Evolutionary conservation across 1,140 invertebrate genomes (phyloP), one percentile per base, ranked within the genome.

Genomic region (Drosophila navojoa): DNA sequence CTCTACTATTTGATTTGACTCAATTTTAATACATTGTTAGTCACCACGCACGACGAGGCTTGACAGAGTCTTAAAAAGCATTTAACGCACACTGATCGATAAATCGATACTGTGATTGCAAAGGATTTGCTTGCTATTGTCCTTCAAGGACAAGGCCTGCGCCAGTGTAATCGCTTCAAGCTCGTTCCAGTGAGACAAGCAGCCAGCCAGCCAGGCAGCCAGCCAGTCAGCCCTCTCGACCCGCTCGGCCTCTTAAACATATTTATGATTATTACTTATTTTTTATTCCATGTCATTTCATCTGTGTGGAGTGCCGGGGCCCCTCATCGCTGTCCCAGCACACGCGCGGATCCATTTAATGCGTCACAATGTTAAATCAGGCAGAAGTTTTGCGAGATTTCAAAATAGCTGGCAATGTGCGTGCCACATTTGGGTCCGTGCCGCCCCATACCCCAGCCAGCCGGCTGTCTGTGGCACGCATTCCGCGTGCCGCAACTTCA

Each of bases 331-430:
- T n/a, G 5, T 10, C 13, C 27, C 45, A n/a, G 29, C 25, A 35
- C 38, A 35, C 58, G 16, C 5, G 9, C 49, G n/a, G 32, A 58
- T 71, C 47, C 57, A 42, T 61, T 72, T 77, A 73, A 81, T 81
- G 79, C 66, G 52, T 60, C 79, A 49, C 71, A 71, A 59, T 78
- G 77, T 77, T 81, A 85, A 85, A 85, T 81, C 77, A 86, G 66
- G 74, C 81, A 86, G 81, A 85, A 86, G 71, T 85, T 79, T 68
- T 79, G 79, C 59, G 40, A 81, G 75, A 68, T 81, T 82, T 81
- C 52, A 71, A 75, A 77, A 82, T 75, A 81, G 79, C 79, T 74
- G 57, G 38, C 55, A 55, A 38, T 70, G 77, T 74, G 77, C 60
- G 70, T 70, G 77, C 49, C 57, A 53, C 62, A 35, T n/a, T 29